Conservation (phyloP, 53 echinoderm and acorn worm species). For the Mesocentrotus franciscanus region DNA sequence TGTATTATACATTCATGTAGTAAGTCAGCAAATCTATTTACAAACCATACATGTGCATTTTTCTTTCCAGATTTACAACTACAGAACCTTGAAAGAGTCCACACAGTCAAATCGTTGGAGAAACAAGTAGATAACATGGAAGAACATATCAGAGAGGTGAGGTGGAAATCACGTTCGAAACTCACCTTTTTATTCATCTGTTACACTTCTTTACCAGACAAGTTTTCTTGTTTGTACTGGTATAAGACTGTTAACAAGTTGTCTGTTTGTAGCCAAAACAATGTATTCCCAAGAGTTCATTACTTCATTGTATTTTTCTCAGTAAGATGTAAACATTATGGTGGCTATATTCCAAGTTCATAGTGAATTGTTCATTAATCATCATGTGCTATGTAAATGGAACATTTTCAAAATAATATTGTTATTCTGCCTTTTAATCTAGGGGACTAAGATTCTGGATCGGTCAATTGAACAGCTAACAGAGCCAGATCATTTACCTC, state of each 20-base stretch:
- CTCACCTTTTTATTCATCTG: background rate
- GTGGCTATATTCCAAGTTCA: too few relatives aligned
- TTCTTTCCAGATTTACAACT: slow-evolving; percentile 53
- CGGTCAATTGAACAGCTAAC: slow-evolving; percentile 11
- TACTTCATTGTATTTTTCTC: too few relatives aligned
- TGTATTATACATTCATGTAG: background rate
- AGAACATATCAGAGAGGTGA: slow-evolving; percentile 56
- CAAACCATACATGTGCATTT: too few relatives aligned
- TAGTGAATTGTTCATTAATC: too few relatives aligned
- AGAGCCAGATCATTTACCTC: slow-evolving; percentile 36
- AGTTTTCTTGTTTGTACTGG: too few relatives aligned
- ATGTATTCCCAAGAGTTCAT: too few relatives aligned
- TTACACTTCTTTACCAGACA: background rate
- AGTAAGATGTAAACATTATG: too few relatives aligned
- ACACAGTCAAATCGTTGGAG: slow-evolving; percentile 50
- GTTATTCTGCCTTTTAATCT: background rate
- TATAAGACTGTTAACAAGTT: too few relatives aligned
- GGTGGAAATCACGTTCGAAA: background rate
- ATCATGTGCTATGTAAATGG: too few relatives aligned
- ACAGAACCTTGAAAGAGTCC: slow-evolving; percentile 52
- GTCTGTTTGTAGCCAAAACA: too few relatives aligned
- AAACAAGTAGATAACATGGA: slow-evolving; percentile 60
- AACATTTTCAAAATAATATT: background rate
- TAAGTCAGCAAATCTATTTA: background rate
- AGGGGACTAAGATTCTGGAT: slow-evolving; percentile 54